These are phyloP conservation scores for Leucoraja erinaceus DNA, from an alignment of 2,113 vertebrate genomes.

Conservation along the genomic window DNA sequence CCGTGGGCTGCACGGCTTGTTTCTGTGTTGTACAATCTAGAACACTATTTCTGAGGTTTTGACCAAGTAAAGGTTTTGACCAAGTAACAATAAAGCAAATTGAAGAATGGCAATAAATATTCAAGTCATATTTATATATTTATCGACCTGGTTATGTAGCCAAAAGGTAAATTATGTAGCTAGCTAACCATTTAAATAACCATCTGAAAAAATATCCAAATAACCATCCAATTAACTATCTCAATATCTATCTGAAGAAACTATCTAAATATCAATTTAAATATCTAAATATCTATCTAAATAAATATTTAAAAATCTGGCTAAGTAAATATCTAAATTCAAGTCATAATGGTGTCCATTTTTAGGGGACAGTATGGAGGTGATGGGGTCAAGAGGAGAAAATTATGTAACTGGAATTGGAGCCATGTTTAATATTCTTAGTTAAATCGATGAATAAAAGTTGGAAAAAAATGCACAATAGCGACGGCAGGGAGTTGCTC, in stretches of 20 bases:
- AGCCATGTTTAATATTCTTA: background rate
- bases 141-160: no score
- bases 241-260: no score
- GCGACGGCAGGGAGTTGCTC: background rate
- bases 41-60: background rate
- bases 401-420: background rate
- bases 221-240: no score
- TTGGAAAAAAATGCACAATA: background rate
- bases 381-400: background rate
- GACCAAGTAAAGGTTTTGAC: background rate
- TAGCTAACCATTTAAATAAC: no score
- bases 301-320: no score
- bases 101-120: background rate
- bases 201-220: no score
- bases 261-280: no score
- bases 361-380: background rate
- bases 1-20: no score
- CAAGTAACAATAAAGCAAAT: background rate
- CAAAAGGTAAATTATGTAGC: no score
- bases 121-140: background rate
- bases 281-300: no score
- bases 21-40: no score
- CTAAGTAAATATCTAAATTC: no score
- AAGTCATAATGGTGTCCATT: background rate
- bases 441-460: background rate